Percentiles rank a stretch among this genome's conserved stretches.
Evolutionary conservation across 2,797 vertebrate genomes (phyloP).

Genomic region (Tarsius wallacei): DNA sequence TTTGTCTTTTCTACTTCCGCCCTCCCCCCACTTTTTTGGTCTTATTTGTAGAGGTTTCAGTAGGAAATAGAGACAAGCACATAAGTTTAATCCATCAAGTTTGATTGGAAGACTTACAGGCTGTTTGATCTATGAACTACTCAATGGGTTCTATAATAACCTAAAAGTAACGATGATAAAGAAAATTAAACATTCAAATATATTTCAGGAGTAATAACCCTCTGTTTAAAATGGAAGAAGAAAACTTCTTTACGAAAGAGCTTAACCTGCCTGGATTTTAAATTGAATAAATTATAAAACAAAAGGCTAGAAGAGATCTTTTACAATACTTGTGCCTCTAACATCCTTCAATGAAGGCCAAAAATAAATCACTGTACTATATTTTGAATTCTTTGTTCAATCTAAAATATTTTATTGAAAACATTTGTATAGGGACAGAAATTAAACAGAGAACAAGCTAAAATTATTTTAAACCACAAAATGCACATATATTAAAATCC

Average conservation of each 20-base stretch:
- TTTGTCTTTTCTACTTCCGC: constrained; percentile 35
- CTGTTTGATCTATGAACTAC: not conserved
- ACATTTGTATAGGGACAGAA: not conserved
- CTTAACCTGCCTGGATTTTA: not conserved
- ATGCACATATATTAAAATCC: not conserved
- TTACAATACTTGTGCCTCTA: not conserved
- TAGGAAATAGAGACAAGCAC: not conserved
- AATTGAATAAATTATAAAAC: constrained; percentile 31
- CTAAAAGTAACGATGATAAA: constrained; percentile 16
- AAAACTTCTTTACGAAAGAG: not conserved
- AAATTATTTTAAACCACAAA: constrained; percentile 6
- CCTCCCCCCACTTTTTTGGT: not conserved
- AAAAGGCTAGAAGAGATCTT: not conserved
- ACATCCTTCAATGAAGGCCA: not conserved
- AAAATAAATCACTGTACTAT: not conserved
- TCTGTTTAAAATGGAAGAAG: not conserved
- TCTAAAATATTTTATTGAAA: constrained; percentile 19
- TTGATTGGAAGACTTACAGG: not conserved
- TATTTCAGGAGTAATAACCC: not conserved
- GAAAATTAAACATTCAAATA: constrained; percentile 27
- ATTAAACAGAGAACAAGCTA: not conserved
- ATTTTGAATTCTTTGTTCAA: constrained; percentile 39
- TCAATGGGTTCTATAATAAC: not conserved
- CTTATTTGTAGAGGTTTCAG: not conserved
- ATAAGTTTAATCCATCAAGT: not conserved